Evolutionary conservation across 1,140 invertebrate species (phyloP).

Genomic region (Drosophila kepulauana): DNA sequence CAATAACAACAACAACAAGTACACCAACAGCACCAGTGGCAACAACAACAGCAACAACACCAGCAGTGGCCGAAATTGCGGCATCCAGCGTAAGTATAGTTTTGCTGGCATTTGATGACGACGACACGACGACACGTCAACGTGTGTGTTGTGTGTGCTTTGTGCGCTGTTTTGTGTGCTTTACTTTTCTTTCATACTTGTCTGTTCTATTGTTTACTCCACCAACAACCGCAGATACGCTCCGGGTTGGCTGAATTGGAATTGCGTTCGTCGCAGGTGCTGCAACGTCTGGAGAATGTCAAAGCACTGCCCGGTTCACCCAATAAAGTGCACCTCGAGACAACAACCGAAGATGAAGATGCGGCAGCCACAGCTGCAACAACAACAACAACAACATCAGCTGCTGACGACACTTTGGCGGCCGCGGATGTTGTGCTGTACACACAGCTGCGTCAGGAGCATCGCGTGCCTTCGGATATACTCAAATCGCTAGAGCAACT

Average conservation of each 20-base stretch:
- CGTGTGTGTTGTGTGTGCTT: conserved; percentile 4
- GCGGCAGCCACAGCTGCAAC: background rate
- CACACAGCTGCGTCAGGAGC: conserved; percentile 63
- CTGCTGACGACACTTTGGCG: conserved; percentile 5
- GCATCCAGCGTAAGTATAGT: conserved; percentile 58
- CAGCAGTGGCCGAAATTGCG: conserved; percentile 61
- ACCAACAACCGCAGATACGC: conserved; percentile 65
- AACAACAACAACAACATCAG: conserved; percentile 14
- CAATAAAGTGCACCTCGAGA: conserved; percentile 11
- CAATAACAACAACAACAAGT: conserved; percentile 2
- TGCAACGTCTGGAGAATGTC: conserved; percentile 81
- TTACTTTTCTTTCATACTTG: conserved; percentile 12
- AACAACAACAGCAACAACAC: conserved; percentile 11
- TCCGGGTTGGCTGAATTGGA: conserved; percentile 82
- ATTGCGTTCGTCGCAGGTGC: conserved; percentile 75
- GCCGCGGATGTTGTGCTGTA: conserved; percentile 31
- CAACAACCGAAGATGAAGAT: background rate
- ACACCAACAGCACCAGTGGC: conserved; percentile 3
- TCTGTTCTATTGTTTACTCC: conserved; percentile 20
- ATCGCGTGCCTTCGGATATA: conserved; percentile 80
- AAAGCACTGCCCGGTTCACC: conserved; percentile 60
- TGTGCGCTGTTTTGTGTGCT: conserved; percentile 1
- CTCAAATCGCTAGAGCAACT: conserved; percentile 75
- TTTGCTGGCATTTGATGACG: conserved; percentile 14
- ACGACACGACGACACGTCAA: conserved; percentile 20